Percentiles rank a stretch among this genome's conserved stretches.
Evolutionary conservation across 2,888 invertebrate genomes (phyloP).

Genomic region (Eledona agricola): DNA sequence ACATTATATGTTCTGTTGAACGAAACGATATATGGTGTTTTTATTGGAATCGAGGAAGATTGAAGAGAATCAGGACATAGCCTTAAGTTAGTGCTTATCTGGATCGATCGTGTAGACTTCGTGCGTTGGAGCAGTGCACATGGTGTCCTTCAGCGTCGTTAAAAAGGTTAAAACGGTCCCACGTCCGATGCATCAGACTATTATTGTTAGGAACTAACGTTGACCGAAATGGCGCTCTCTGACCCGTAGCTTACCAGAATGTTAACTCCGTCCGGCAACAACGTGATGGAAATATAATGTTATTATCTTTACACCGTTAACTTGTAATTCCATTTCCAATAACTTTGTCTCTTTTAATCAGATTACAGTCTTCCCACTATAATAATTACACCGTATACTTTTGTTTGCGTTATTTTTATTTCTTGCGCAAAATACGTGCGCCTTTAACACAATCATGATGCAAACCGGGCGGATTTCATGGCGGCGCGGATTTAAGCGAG

Average conservation of each 20-base stretch:
- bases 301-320: constrained; percentile 44
- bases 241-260: constrained; percentile 36
- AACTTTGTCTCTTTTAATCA: constrained; percentile 38
- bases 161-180: constrained; percentile 35
- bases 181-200: constrained; percentile 36
- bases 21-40: neutral
- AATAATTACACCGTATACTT: constrained; percentile 13
- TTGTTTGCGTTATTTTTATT: constrained; percentile 1
- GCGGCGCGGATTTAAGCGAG: constrained; percentile 6
- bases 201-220: constrained; percentile 38
- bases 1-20: too few relatives aligned
- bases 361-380: constrained; percentile 27
- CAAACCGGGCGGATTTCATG: constrained; percentile 12
- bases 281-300: constrained; percentile 46
- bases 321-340: constrained; percentile 43
- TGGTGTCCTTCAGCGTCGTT: constrained; percentile 29
- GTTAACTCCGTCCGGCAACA: constrained; percentile 35
- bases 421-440: neutral
- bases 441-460: constrained; percentile 12
- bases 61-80: constrained; percentile 13
- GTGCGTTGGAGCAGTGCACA: constrained; percentile 15
- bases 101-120: constrained; percentile 9
- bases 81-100: constrained; percentile 15
- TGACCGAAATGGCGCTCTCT: constrained; percentile 40
- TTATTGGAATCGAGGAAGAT: constrained; percentile 11